Conservation (phyloP, 2,888 invertebrate species). For the Cantharis lateralis region DNA sequence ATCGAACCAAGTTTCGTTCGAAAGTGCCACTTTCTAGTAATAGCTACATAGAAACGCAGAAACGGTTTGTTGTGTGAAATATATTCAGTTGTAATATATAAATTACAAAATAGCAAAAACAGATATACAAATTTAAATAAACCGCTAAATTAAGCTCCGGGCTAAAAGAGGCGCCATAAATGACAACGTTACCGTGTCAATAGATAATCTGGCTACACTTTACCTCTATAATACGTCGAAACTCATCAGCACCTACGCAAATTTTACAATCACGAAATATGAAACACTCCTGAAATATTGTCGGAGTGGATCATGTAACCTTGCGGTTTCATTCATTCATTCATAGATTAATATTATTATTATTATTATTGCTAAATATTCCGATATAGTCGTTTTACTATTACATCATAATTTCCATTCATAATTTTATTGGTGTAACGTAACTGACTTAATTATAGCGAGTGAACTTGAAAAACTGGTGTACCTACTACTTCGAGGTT, state of each 20-base stretch:
- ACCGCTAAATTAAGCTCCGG: conserved; percentile 32
- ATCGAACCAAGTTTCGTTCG: background rate
- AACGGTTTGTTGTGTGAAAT: background rate
- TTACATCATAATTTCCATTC: conserved; percentile 14
- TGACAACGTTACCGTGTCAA: conserved; percentile 28
- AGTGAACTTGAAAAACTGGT: background rate
- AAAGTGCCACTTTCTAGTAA: background rate
- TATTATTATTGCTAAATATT: conserved; percentile 15
- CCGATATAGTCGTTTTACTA: conserved; percentile 13
- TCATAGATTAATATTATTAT: conserved; percentile 25
- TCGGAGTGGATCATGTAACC: conserved; percentile 29
- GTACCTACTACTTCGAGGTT: background rate
- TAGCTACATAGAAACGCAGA: background rate
- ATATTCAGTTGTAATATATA: conserved; percentile 10
- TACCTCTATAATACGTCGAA: conserved; percentile 15
- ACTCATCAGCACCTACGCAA: conserved; percentile 33
- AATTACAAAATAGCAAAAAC: conserved; percentile 10
- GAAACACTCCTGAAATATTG: conserved; percentile 35
- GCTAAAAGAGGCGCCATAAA: conserved; percentile 36
- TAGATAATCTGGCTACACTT: conserved; percentile 28
- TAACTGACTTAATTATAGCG: background rate
- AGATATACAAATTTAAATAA: conserved; percentile 27
- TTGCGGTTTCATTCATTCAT: conserved; percentile 29
- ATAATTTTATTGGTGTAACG: background rate
- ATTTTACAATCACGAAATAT: conserved; percentile 36